Evolutionary conservation across 2,113 vertebrate species (phyloP), one percentile per base, ranked within the genome.

Genomic region (Ammodytes dubius): DNA sequence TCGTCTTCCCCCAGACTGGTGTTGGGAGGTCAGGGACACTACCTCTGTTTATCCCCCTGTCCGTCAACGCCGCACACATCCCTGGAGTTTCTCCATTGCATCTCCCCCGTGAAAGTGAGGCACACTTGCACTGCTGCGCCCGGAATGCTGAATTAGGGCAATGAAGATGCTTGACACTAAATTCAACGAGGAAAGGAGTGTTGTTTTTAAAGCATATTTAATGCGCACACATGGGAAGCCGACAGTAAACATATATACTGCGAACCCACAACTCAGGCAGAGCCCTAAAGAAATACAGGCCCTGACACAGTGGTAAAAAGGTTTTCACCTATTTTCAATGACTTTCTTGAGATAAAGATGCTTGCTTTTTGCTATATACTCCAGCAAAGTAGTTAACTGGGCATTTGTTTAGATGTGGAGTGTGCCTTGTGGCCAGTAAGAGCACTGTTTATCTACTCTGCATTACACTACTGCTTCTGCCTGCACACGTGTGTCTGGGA

Each of bases 401-500:
- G 83, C 71, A 81, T 84, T 27, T 86, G 77, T 90, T 93, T 90
- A 50, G 82, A 84, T 71, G 79, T 83, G 84, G 84, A 90, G 91
- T 90, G 89, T 89, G 88, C 83, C 90, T 87, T 82, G 91, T 93
- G 88, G 91, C 90, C 77, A 81, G 85, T 91, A 73, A 86, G 87
- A 87, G 86, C 88, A 87, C 86, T 93, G 91, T 95, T 93, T 93
- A 92, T 93, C 93, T 88, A 85, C 92, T 93, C 89, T 91, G 89
- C 73, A 68, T 90, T 92, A 89, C 87, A 90, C 92, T 94, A 92
- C 93, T 93, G 92, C 93, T 89, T 94, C 91, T 93, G 93, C 91
- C 90, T 90, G 91, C 91, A 93, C 93, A 95, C 91, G 92, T 95
- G 93, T 93, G 94, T 90, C 92, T 91, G 92, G 87, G 90, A 93